A percentile compares a stretch with the other conserved stretches of the same genome.
These are phyloP conservation scores for Melinaea marsaeus DNA, from an alignment of 2,888 invertebrate genomes.

Conservation along the genomic window DNA sequence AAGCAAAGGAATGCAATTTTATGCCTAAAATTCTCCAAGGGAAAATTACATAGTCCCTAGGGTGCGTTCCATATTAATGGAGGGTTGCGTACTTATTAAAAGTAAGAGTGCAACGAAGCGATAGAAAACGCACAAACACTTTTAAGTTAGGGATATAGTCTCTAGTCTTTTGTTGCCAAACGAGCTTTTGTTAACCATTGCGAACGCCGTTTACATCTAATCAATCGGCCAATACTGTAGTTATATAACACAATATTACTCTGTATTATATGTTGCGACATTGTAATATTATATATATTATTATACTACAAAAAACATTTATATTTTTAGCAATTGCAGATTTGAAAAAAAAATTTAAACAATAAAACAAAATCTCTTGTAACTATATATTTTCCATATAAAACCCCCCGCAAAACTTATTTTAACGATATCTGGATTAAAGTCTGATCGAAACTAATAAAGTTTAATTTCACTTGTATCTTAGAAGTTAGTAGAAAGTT, in stretches of 20 bases:
- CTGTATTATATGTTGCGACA: no score
- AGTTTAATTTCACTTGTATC: constrained; percentile 27
- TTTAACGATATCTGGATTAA: neutral
- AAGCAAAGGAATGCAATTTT: no score
- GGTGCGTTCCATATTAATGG: constrained; percentile 65
- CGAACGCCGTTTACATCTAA: neutral
- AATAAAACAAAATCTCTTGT: no score
- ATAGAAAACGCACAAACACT: constrained; percentile 50
- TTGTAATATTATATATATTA: no score
- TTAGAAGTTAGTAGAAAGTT: constrained; percentile 29
- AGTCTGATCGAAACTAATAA: neutral
- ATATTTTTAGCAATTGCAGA: no score
- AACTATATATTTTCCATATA: no score
- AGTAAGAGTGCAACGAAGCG: constrained; percentile 54
- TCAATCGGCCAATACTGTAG: no score
- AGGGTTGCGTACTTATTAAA: constrained; percentile 49
- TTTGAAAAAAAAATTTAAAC: no score
- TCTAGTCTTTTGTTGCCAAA: constrained; percentile 13
- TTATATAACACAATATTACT: no score
- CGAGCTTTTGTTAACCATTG: constrained; percentile 8
- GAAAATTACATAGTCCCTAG: constrained; percentile 37
- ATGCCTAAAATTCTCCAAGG: no score
- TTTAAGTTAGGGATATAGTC: constrained; percentile 41
- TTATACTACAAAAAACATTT: no score
- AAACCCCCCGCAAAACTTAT: neutral